Conservation (phyloP, 2,113 vertebrate species). For the Etheostoma cragini region DNA sequence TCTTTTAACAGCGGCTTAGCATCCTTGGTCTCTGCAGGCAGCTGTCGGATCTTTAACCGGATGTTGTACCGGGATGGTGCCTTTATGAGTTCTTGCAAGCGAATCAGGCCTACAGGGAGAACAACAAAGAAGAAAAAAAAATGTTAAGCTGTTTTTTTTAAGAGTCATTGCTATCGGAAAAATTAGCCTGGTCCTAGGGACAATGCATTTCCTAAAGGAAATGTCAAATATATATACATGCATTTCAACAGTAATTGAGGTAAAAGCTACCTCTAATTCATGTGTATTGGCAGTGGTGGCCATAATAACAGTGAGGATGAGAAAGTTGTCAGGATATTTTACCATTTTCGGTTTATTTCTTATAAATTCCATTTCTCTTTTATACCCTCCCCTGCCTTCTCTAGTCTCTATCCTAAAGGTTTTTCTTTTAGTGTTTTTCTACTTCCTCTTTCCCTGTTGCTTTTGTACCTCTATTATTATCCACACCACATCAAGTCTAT, state of each 20-base stretch:
- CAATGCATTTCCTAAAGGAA: slow-evolving; percentile 4
- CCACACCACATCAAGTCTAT: background rate
- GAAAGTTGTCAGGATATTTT: slow-evolving; percentile 50
- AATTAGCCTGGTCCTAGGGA: background rate
- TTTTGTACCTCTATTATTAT: background rate
- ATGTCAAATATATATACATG: slow-evolving; percentile 35
- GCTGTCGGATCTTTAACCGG: slow-evolving; percentile 96
- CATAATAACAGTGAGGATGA: slow-evolving; percentile 68
- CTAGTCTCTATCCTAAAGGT: background rate
- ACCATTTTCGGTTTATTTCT: slow-evolving; percentile 61
- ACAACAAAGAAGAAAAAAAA: slow-evolving; percentile 41
- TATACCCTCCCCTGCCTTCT: background rate
- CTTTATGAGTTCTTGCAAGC: slow-evolving; percentile 98
- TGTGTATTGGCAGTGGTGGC: slow-evolving; percentile 34
- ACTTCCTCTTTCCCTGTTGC: background rate
- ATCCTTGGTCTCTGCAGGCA: slow-evolving; percentile 95
- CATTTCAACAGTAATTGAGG: slow-evolving; percentile 56
- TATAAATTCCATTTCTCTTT: slow-evolving; percentile 60
- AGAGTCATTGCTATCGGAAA: background rate
- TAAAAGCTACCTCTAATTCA: slow-evolving; percentile 48
- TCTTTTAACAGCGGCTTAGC: slow-evolving; percentile 97
- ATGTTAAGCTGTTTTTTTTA: background rate
- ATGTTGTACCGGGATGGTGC: slow-evolving; percentile 98
- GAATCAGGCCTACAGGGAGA: slow-evolving; percentile 92
- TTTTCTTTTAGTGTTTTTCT: background rate